Evolutionary conservation across 2,797 vertebrate species (phyloP).

Genomic region (Columba guinea): DNA sequence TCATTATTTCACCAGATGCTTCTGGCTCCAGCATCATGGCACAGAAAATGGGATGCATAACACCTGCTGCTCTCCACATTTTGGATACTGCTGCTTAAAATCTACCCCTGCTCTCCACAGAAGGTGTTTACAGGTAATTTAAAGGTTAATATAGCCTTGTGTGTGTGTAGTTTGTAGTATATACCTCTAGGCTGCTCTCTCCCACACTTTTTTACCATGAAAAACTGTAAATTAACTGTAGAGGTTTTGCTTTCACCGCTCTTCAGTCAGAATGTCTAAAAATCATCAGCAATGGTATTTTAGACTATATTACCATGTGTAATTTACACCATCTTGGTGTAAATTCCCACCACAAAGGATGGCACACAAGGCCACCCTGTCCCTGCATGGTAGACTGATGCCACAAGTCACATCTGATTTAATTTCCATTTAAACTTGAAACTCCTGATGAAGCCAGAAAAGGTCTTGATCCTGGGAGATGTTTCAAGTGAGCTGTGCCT

Average conservation of each 20-base stretch:
- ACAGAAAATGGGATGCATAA: not conserved
- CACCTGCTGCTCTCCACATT: not conserved
- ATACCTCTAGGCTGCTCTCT: not conserved
- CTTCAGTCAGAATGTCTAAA: not conserved
- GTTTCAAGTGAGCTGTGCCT: not conserved
- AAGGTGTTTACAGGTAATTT: not conserved
- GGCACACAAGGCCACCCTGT: not conserved
- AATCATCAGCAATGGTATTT: not conserved
- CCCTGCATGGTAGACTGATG: not conserved
- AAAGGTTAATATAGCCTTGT: not conserved
- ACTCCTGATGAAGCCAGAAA: not conserved
- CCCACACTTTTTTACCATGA: not conserved
- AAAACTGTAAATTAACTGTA: not conserved
- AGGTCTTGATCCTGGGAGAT: not conserved
- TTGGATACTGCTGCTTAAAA: not conserved
- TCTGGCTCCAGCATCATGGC: not conserved
- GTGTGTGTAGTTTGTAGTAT: not conserved
- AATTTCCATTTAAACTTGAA: not conserved
- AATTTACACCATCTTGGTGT: not conserved
- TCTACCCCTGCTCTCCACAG: not conserved
- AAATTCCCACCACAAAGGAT: not conserved
- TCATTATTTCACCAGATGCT: conserved; percentile 14
- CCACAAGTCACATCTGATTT: not conserved
- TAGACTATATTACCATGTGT: not conserved
- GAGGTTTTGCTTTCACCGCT: not conserved